Evolutionary conservation across 2,888 invertebrate species (phyloP), one percentile per base, ranked within the genome.

Genomic region (Caenorhabditis imperialis): DNA sequence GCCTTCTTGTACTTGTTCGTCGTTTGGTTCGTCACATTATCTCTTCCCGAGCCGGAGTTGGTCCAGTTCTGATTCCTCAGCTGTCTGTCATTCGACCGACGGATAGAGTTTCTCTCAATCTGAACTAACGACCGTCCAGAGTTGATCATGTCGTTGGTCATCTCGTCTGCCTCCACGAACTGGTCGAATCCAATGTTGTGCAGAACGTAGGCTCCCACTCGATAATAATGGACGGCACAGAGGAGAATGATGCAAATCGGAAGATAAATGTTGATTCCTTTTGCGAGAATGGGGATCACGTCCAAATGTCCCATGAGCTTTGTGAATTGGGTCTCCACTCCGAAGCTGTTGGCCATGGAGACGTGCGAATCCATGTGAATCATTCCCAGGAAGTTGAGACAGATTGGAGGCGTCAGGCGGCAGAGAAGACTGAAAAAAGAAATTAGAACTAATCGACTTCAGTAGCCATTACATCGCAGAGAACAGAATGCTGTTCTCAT

Each of bases 251-350:
- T 96, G 71, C 94, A 92, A 92, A 98, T 97, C 0, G 99, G 99
- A 89, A 99, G 96, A 90, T 99, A 99, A 61, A 99, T 93, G 90
- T 99, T 99, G 90, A 99, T 98, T 8, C 98, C 98, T 89, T 96
- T 94, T 0, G 97, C 94, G 80, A 99, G 94, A 74, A 99, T 94
- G 27, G 94, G 93, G 61, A 99, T 93, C 0, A 99, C 96, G 89
- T 98, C 97, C 96, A 99, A 95, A 89, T 99, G 98, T 0, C 99
- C 99, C 98, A 99, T 99, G 83, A 96, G 93, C 88, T 94, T 93
- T 0, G 98, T 99, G 88, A 98, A 99, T 84, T 94, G 93, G 0
- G 98, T 98, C 90, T 91, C 97, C 7, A 85, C 83, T 12, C 85
- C 85, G 25, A 78, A 79, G 48, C 81, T 77, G 44, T 83, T 72